phyloP scores from a whole-genome alignment of 2,888 invertebrate species.

The Lydus trimaculatus region DNA sequence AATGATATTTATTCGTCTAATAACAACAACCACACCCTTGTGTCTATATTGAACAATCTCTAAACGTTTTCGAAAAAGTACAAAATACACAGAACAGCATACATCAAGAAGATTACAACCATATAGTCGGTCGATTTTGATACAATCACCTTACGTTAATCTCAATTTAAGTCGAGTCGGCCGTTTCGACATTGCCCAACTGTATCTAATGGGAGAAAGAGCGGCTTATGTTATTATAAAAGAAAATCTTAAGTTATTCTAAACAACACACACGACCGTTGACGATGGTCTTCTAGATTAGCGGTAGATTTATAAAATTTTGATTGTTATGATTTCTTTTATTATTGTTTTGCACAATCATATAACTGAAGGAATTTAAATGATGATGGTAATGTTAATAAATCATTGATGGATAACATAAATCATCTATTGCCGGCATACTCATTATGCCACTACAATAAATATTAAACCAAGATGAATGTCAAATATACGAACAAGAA shows the following conservation, averaged over 20 bases:
- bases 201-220: not conserved
- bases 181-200: not conserved
- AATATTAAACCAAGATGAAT: constrained; percentile 6
- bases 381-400: not conserved
- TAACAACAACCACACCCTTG: not conserved
- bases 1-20: not conserved
- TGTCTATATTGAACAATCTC: not conserved
- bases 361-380: not conserved
- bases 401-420: not conserved
- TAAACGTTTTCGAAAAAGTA: not conserved
- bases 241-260: constrained; percentile 31
- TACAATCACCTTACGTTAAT: not conserved
- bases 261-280: constrained; percentile 13
- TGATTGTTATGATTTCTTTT: not conserved
- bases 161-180: not conserved
- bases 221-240: not conserved
- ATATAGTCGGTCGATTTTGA: not conserved
- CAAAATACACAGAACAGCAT: constrained; percentile 23
- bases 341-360: constrained; percentile 4
- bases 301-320: constrained; percentile 17
- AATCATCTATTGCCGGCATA: constrained; percentile 5
- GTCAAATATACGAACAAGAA: not conserved
- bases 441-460: constrained; percentile 9
- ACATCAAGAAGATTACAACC: constrained; percentile 27
- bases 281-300: constrained; percentile 18